Conservation (phyloP, 92 coral and sea anemone species). For the Actinostola sp. region DNA sequence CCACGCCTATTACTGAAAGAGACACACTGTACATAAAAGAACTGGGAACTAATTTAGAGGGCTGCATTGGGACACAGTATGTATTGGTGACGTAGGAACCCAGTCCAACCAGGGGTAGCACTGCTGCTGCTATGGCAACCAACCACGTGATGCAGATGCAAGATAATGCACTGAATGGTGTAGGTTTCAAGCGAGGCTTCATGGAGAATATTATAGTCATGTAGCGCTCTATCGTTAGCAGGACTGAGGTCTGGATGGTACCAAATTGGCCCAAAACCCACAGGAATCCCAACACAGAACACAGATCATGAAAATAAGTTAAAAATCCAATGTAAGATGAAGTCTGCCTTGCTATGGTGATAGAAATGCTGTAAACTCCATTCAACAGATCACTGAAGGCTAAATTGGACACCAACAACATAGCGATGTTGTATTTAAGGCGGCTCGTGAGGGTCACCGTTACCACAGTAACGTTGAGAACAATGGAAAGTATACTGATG, state of each 20-base stretch:
- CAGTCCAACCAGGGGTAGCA: slow-evolving; percentile 55
- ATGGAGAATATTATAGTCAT: slow-evolving; percentile 54
- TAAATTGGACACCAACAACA: slow-evolving; percentile 39
- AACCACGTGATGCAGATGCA: slow-evolving; percentile 41
- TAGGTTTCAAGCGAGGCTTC: slow-evolving; percentile 45
- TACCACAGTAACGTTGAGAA: slow-evolving; percentile 36
- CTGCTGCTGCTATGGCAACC: slow-evolving; percentile 43
- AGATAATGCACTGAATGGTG: slow-evolving; percentile 21
- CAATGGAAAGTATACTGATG: slow-evolving; percentile 6
- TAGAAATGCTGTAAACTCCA: slow-evolving; percentile 21
- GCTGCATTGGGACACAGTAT: slow-evolving; percentile 78
- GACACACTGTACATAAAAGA: slow-evolving; percentile 63
- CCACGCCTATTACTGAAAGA: slow-evolving; percentile 40
- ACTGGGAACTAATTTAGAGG: slow-evolving; percentile 49
- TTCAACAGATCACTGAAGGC: slow-evolving; percentile 34
- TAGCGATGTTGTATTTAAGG: slow-evolving; percentile 28
- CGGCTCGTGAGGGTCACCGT: slow-evolving; percentile 13
- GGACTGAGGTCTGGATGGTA: slow-evolving; percentile 48
- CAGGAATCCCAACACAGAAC: slow-evolving; percentile 55
- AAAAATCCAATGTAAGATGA: slow-evolving; percentile 34
- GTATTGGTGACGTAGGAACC: slow-evolving; percentile 77
- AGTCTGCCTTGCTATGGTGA: slow-evolving; percentile 21
- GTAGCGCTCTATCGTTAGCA: slow-evolving; percentile 71
- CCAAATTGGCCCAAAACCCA: slow-evolving; percentile 65
- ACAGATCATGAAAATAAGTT: slow-evolving; percentile 6